Evolutionary conservation across 1,140 invertebrate genomes (phyloP), one percentile per base, ranked within the genome.

Genomic region (Hycleus phaleratus): DNA sequence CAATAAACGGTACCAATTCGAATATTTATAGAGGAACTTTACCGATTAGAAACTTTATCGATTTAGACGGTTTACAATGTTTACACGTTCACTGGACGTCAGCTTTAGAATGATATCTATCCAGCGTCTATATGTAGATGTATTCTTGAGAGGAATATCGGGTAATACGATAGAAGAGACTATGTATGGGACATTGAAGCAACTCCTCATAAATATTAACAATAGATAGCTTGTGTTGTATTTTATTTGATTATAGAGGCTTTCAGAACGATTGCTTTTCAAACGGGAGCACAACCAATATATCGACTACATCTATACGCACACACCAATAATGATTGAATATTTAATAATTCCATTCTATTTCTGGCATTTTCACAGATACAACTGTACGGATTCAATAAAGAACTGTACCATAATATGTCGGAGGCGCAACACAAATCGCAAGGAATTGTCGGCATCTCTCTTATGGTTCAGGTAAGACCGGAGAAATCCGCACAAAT

Each of bases 351-450:
- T 32, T 32, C 4, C 32, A 4, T 32, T 4, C 11, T 26, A 56
- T 50, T 48, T 50, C 68, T 73, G 32, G 7, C 4, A 32, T 71
- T 63, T 75, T 73, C 83, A 52, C 81, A 96, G 93, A 88, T 97
- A 65, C 94, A 97, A 77, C 79, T 97, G 39, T 93, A 95, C 66
- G 95, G 93, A 3, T 98, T 91, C 78, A 97, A 97, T 73, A 89
- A 91, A 58, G 92, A 97, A 73, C 78, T 98, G n/a, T 97, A 97
- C 77, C 88, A 90, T 70, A 97, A 97, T 74, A 93, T 96, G 84
- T 88, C 91, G 26, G 91, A 96, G 77, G 95, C 95, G 18, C 88
- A 93, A 66, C 88, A 93, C 72, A 91, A 92, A 74, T 91, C 90
- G 32, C 91, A 95, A 73, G 94, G 94, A 26, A 83, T 97, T 60